Evolutionary conservation across 2,797 vertebrate genomes (phyloP), one percentile per base, ranked within the genome.

Genomic region (Scleropages formosus): DNA sequence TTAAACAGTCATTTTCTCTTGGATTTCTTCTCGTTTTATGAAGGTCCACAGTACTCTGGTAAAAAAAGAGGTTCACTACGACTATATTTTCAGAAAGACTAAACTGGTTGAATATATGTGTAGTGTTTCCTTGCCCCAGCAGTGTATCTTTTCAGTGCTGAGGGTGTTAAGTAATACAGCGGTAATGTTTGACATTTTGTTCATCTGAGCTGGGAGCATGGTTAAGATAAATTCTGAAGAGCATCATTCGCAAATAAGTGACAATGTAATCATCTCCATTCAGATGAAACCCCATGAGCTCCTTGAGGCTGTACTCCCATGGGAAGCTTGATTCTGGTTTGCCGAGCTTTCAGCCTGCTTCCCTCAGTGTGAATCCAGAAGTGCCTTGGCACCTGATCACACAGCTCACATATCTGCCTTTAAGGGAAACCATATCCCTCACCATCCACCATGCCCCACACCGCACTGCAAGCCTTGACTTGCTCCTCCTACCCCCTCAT

Each of bases 361-460:
- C 18, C 56, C 65, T 47, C 65, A 16, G 66, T 15, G 20, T n/a
- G 47, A 12, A 13, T 53, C 44, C 44, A 67, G 15, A 20, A 67
- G 67, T 20, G 26, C 9, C 44, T 24, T 6, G 44, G 67, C 24
- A 49, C 46, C 67, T 51, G 18, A 69, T 67, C 65, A 4, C 22
- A 53, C 13, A 47, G 46, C 44, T 69, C 67, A 69, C 51, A 69
- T 66, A 51, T 16, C 10, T 53, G 20, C 22, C 67, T 22, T 53
- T 27, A 44, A 53, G 67, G 22, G 47, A 27, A 24, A 20, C 44
- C n/a, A 15, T 26, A 13, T 47, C 11, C 63, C 18, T 18, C 53
- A 56, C 53, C 31, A 56, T 10, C 39, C 16, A 8, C 44, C 10
- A 47, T 8, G 2, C 47, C 20, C 2, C 6, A 69, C 39, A 26